Percentiles rank a stretch among this genome's conserved stretches.
phyloP scores from a whole-genome alignment of 2,888 invertebrate species.

The Eristalis tenax region DNA sequence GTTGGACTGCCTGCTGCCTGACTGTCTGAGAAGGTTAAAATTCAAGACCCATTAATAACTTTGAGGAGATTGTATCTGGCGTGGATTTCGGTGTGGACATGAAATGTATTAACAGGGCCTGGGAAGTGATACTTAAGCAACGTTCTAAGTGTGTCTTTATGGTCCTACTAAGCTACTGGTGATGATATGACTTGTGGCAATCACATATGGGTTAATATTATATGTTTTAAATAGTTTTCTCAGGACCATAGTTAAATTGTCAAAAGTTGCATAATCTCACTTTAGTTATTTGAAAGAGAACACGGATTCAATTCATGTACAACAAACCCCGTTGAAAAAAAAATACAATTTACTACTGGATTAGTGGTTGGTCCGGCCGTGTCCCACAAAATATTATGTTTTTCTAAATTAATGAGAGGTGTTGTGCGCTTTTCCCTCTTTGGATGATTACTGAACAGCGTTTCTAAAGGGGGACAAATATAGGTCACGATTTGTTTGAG shows the following conservation, averaged over 20 bases:
- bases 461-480: constrained; percentile 37
- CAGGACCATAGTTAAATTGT: background rate
- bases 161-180: too few relatives aligned
- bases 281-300: constrained; percentile 13
- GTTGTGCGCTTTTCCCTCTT: constrained; percentile 24
- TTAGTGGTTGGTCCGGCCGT: constrained; percentile 1
- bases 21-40: too few relatives aligned
- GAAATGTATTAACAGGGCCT: too few relatives aligned
- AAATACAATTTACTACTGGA: constrained; percentile 10
- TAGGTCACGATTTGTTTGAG: constrained; percentile 49
- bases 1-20: too few relatives aligned
- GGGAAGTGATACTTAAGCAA: too few relatives aligned
- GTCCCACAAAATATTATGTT: constrained; percentile 25
- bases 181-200: background rate
- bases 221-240: background rate
- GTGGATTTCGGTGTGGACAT: too few relatives aligned
- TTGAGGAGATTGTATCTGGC: too few relatives aligned
- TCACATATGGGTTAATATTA: background rate
- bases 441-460: constrained; percentile 4
- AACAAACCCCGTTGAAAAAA: constrained; percentile 10
- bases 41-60: too few relatives aligned
- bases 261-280: constrained; percentile 10
- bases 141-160: too few relatives aligned
- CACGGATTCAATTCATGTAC: background rate
- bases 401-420: constrained; percentile 50